Base-by-base conservation (phyloP, 92 coral and sea anemone species). In the Porites evermanni region DNA sequence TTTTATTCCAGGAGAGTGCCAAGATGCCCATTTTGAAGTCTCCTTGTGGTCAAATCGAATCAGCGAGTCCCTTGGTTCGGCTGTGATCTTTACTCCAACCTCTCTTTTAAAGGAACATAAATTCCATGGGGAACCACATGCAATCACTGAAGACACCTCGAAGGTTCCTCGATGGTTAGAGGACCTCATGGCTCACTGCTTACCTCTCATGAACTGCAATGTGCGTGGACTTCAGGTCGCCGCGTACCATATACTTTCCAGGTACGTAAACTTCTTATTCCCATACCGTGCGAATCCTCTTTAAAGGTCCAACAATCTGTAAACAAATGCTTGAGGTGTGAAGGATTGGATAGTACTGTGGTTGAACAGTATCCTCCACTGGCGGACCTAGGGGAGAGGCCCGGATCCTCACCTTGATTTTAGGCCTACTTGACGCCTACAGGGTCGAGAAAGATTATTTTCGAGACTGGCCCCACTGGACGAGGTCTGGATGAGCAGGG, bases 211-310 rank as follows among this genome's bases (percentile, higher is more conserved):
- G 58, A 89, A 90, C 23, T 93, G 92, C 64, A 82, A 81, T 58
- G 81, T 86, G 61, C 91, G 74, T 84, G 88, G 91, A 47, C 78
- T 97, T 47, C 97, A 97, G 82, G 72, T 97, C 58, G 93, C 95
- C 7, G 86, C 95, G 8, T 97, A 93, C 69, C 75, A 70, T 56
- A 77, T 97, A 29, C 86, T 96, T 47, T 66, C 88, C 54, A 96
- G 83, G 98, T 96, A 85, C 78, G 87, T 73, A n/a, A 26, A 3
- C 20, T 18, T 7, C 29, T 1, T 56, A 11, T 11, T 56, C 3
- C 13, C 12, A 14, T 56, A 56, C 61, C 61, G 47, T 38, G 6
- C 5, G 47, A 38, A 38, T 38, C 47, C 47, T 38, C 47, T 38
- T 38, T 38, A 0, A 4, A 38, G 47, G 7, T 38, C 7, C 47